Conservation (phyloP, 2,888 invertebrate species). For the Tetragnatha montana region DNA sequence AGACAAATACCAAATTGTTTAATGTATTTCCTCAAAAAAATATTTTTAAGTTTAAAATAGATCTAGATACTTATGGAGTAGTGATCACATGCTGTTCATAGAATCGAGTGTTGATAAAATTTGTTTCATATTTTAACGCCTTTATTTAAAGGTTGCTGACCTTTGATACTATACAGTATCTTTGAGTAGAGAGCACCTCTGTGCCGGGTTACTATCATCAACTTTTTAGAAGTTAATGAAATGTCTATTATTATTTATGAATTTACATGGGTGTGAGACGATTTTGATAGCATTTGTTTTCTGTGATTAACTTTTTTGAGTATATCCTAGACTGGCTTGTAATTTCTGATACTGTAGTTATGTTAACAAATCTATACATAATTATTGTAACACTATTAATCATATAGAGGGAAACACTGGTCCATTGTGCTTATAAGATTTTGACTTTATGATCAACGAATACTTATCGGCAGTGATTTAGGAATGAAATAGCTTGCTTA, state of each 20-base stretch:
- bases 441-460: constrained; percentile 22
- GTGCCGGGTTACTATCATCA: background rate
- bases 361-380: background rate
- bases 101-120: too few species aligned
- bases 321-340: background rate
- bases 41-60: too few species aligned
- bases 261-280: background rate
- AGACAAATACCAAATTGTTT: too few species aligned
- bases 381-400: background rate
- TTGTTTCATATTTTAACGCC: too few species aligned
- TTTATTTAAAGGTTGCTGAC: too few species aligned
- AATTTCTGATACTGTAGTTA: background rate
- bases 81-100: too few species aligned
- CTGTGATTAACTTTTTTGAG: background rate
- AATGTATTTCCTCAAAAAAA: too few species aligned
- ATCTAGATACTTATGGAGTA: too few species aligned
- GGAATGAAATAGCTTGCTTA: constrained; percentile 23
- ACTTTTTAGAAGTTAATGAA: background rate
- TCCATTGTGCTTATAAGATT: constrained; percentile 22
- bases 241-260: background rate
- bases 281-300: background rate
- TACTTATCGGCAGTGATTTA: constrained; percentile 19
- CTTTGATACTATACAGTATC: background rate
- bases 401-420: constrained; percentile 6
- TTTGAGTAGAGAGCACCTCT: background rate